These are phyloP conservation scores for Teleogryllus oceanicus DNA, from an alignment of 2,888 invertebrate genomes.

Conservation along the genomic window DNA sequence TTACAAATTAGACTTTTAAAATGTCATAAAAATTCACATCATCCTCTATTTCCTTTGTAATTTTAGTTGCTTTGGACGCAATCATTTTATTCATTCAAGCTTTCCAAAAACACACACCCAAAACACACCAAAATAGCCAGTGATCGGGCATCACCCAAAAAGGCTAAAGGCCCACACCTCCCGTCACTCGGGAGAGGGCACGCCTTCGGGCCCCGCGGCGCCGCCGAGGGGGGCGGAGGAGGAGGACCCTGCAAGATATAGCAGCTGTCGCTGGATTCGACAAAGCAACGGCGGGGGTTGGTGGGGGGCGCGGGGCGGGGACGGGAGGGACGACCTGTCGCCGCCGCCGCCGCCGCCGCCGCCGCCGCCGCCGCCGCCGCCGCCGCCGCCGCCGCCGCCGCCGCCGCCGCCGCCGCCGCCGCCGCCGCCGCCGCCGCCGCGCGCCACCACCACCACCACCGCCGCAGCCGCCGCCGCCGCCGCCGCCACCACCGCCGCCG, in stretches of 20 bases:
- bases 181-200: background rate
- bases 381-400: background rate
- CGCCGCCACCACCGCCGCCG: background rate
- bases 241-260: background rate
- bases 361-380: too few species aligned
- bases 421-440: background rate
- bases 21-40: too few species aligned
- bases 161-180: background rate
- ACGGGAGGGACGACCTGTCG: background rate
- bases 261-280: constrained; percentile 18
- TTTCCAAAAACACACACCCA: too few species aligned
- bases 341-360: background rate
- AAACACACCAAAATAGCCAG: too few species aligned
- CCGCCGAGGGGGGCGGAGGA: background rate
- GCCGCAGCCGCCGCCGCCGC: too few species aligned
- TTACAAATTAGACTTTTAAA: too few species aligned
- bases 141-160: background rate
- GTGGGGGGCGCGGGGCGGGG: background rate
- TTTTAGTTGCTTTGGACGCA: too few species aligned
- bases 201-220: background rate
- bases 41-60: too few species aligned
- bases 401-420: too few species aligned
- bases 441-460: background rate
- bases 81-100: too few species aligned
- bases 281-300: background rate